Base-by-base conservation (phyloP, 92 coral and sea anemone genomes). In the Epizoanthus fatuus region DNA sequence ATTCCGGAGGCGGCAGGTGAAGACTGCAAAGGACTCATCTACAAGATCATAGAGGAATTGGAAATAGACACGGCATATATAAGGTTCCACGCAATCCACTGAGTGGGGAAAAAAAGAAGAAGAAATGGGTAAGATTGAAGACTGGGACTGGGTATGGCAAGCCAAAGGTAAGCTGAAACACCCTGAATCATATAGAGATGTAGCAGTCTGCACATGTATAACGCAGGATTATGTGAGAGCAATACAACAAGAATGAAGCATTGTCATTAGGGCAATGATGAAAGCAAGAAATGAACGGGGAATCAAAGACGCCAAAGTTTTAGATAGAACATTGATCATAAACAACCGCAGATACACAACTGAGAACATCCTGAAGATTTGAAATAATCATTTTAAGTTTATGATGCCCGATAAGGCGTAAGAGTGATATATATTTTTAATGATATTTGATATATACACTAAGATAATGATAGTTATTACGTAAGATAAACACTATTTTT, bases 41-140 rank as follows among this genome's bases (percentile, higher is more conserved):
- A 71, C 12, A n/a, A 49, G 19, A 45, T 71, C 5, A 19, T 19
- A 14, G 77, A 72, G 16, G 77, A 72, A 45, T 59, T 72, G 9
- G 77, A 72, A 72, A 22, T 72, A 16, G 74, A 69, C 19, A 69
- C 74, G 19, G 7, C 74, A 70, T 70, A 52, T 5, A 70, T 45
- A 3, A 45, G 75, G 20, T 45, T 70, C 51, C 39, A 45, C 25
- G 58, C 58, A 13, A 52, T 70, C 49, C 75, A 70, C 47, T 57
- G 75, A 25, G 75, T 70, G 51, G 75, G 56, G 20, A 69, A 69
- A 68, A 69, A 44, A 69, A 40, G 29, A 42, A 49, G 20, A 15
- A 56, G 75, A n/a, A 70, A 25, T 22, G 25, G 25, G 25, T 22
- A 22, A 22, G 25, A 22, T 22, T 71, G 76, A 71, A 71, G 59